Conservation (phyloP, 2,888 invertebrate genomes). For the Drosophila nr. perissopoda region DNA sequence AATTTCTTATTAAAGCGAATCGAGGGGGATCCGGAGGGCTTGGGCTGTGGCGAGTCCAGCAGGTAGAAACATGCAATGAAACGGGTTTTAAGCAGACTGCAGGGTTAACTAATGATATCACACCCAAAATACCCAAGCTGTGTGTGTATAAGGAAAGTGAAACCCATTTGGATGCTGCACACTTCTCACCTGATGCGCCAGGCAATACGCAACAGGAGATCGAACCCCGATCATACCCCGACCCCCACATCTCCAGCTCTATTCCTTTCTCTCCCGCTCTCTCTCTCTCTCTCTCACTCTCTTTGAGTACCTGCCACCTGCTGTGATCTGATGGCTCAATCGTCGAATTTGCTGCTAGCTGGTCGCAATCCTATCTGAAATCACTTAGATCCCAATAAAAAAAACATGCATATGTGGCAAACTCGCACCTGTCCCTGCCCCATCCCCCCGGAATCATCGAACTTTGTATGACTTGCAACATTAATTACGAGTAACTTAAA, state of each 20-base stretch:
- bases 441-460: slow-evolving; percentile 23
- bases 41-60: slow-evolving; percentile 7
- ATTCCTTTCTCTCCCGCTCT: not conserved
- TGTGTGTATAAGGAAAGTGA: slow-evolving; percentile 66
- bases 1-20: slow-evolving; percentile 55
- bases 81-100: slow-evolving; percentile 60
- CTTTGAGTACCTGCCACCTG: slow-evolving; percentile 69
- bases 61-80: slow-evolving; percentile 58
- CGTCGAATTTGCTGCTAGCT: slow-evolving; percentile 61
- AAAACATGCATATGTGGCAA: slow-evolving; percentile 70
- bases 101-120: slow-evolving; percentile 78
- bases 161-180: slow-evolving; percentile 53
- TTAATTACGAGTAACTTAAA: slow-evolving; percentile 86
- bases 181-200: slow-evolving; percentile 84
- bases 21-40: not conserved
- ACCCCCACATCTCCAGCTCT: not conserved
- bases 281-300: slow-evolving; percentile 1
- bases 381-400: slow-evolving; percentile 85
- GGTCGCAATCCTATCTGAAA: slow-evolving; percentile 84
- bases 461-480: slow-evolving; percentile 79
- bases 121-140: slow-evolving; percentile 59
- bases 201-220: slow-evolving; percentile 73
- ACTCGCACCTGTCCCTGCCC: slow-evolving; percentile 6
- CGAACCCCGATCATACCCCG: slow-evolving; percentile 18
- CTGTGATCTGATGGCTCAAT: slow-evolving; percentile 83